Evolutionary conservation across 2,113 vertebrate species (phyloP).

Genomic region (Labeo rohita): DNA sequence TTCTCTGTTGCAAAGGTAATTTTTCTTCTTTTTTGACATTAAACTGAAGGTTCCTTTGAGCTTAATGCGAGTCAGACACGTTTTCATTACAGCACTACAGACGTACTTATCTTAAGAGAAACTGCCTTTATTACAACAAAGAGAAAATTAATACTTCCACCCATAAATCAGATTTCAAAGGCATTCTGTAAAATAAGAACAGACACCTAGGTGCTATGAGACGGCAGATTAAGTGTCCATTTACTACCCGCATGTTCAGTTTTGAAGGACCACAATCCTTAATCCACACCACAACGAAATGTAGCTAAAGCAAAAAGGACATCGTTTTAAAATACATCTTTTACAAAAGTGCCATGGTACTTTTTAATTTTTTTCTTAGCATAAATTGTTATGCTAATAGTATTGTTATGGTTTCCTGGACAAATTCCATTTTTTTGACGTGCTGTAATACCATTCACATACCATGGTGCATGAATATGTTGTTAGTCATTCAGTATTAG

Average conservation of each 20-base stretch:
- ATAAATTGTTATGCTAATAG: neutral
- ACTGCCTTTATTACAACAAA: slow-evolving; percentile 16
- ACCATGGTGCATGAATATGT: neutral
- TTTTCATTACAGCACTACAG: neutral
- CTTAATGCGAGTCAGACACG: slow-evolving; percentile 23
- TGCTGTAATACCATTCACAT: neutral
- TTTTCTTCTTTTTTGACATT: slow-evolving; percentile 6
- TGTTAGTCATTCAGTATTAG: neutral
- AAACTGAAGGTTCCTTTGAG: slow-evolving; percentile 9
- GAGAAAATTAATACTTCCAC: slow-evolving; percentile 20
- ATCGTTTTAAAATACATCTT: slow-evolving; percentile 1
- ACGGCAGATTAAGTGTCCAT: slow-evolving; percentile 11
- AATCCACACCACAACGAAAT: neutral
- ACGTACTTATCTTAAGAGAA: slow-evolving; percentile 30
- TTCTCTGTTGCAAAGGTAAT: neutral
- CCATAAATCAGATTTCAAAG: slow-evolving; percentile 37
- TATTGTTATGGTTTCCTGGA: neutral
- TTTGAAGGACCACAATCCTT: slow-evolving; percentile 1
- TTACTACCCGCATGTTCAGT: neutral
- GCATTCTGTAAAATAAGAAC: slow-evolving; percentile 17
- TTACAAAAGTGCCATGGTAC: neutral
- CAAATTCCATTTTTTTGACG: neutral
- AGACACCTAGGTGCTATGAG: slow-evolving; percentile 5
- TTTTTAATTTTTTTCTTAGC: neutral
- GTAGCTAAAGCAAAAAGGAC: neutral